These are phyloP conservation scores for Paralichthys olivaceus DNA, from an alignment of 2,113 vertebrate genomes.

Conservation along the genomic window DNA sequence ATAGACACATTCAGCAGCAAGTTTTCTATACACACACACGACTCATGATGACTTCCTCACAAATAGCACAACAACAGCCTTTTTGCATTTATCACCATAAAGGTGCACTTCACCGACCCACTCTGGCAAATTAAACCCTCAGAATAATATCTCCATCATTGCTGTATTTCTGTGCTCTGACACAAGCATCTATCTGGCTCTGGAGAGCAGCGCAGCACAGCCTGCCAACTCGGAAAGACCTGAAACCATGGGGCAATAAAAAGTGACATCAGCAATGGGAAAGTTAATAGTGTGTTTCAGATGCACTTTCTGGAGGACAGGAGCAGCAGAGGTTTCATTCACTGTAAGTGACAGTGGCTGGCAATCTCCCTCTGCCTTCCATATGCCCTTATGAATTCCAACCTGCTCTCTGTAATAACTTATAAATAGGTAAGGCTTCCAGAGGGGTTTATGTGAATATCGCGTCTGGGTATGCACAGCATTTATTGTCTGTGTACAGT, in stretches of 20 bases:
- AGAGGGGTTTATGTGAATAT: conserved; percentile 26
- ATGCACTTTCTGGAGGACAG: conserved; percentile 72
- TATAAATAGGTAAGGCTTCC: conserved; percentile 53
- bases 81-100: conserved; percentile 67
- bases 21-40: conserved; percentile 25
- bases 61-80: conserved; percentile 28
- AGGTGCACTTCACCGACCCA: conserved; percentile 66
- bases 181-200: conserved; percentile 68
- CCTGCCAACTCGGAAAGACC: conserved; percentile 72
- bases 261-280: conserved; percentile 77
- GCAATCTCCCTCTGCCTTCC: conserved; percentile 57
- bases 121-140: conserved; percentile 78
- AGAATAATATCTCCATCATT: conserved; percentile 73
- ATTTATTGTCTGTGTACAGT: conserved; percentile 37
- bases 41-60: conserved; percentile 14
- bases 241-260: conserved; percentile 74
- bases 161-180: conserved; percentile 68
- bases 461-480: conserved; percentile 11
- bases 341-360: conserved; percentile 68
- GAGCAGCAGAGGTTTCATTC: conserved; percentile 60
- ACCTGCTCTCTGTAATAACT: conserved; percentile 60
- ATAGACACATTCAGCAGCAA: background rate
- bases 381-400: conserved; percentile 60
- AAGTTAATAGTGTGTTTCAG: conserved; percentile 81
- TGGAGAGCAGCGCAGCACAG: conserved; percentile 48